A percentile compares a stretch with the other conserved stretches of the same genome.
Conservation (phyloP, 2,113 vertebrate species). For the Apus apus region DNA sequence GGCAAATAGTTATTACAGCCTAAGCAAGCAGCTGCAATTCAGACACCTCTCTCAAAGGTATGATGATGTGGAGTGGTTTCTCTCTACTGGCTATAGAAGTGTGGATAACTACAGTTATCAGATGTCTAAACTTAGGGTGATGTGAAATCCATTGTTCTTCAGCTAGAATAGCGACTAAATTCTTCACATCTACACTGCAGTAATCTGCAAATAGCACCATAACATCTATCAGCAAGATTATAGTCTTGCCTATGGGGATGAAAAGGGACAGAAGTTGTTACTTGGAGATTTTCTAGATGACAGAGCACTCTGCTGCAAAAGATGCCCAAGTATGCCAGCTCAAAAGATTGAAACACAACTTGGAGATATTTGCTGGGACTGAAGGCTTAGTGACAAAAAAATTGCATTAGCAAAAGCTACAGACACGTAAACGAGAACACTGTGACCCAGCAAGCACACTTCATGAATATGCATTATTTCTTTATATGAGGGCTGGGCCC, state of each 20-base stretch:
- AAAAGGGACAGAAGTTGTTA: not conserved
- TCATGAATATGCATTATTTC: not conserved
- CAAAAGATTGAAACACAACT: not conserved
- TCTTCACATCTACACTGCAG: not conserved
- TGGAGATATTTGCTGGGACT: not conserved
- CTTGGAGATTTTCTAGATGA: not conserved
- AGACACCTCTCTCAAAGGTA: not conserved
- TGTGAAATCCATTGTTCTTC: not conserved
- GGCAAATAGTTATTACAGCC: not conserved
- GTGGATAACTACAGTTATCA: not conserved
- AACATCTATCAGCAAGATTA: not conserved
- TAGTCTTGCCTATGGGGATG: not conserved
- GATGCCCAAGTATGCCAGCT: not conserved
- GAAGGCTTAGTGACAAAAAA: not conserved
- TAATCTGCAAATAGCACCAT: not conserved
- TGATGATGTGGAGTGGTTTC: not conserved
- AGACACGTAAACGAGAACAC: not conserved
- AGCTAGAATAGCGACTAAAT: not conserved
- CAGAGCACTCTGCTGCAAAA: not conserved
- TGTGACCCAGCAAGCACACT: not conserved
- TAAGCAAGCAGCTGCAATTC: not conserved
- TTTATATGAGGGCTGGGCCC: not conserved
- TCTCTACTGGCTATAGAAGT: not conserved
- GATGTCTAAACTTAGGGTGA: not conserved
- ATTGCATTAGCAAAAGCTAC: not conserved